Evolutionary conservation across 2,888 invertebrate genomes (phyloP), one percentile per base, ranked within the genome.

Genomic region (Acleris laterana): DNA sequence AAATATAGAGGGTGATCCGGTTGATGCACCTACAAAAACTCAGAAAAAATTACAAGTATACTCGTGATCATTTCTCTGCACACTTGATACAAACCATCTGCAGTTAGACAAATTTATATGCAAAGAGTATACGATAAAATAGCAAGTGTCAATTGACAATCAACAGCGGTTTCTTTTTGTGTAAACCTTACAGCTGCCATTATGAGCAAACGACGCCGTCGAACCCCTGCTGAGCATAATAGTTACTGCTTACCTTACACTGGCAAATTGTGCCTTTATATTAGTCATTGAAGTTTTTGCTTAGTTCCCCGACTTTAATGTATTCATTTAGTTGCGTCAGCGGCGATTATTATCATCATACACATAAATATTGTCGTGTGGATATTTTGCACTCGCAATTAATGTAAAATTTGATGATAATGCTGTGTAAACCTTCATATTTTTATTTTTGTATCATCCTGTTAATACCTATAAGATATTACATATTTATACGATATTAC

Each of bases 171-270:
- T 16, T 22, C 32, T 61, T 66, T 62, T 66, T 66, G 49, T 57
- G 32, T 32, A n/a, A 65, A 42, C 17, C 49, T 17, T 49, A 66
- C 66, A 62, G 62, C 48, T 65, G 66, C 42, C 44, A 55, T 50
- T 57, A 66, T 62, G 62, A 66, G 56, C 38, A 50, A 57, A 56
- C 61, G 25, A 28, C 17, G 44, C 44, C 57, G 52, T 57, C 57
- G 51, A 38, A 48, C 66, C 57, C 66, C 66, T 57, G 51, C 16
- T n/a, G 65, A 19, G 57, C 25, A 46, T 66, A 62, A 66, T 66
- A 61, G 57, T 57, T 62, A 62, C 61, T 32, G 56, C 46, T 57
- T 57, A 57, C 61, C 61, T 62, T 66, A 61, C 55, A 56, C 48
- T 57, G 57, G 62, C 66, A 66, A 66, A 62, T 66, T 66, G 61